These are phyloP conservation scores for Plecotus auritus DNA, from an alignment of 2,113 vertebrate species.

Conservation along the genomic window DNA sequence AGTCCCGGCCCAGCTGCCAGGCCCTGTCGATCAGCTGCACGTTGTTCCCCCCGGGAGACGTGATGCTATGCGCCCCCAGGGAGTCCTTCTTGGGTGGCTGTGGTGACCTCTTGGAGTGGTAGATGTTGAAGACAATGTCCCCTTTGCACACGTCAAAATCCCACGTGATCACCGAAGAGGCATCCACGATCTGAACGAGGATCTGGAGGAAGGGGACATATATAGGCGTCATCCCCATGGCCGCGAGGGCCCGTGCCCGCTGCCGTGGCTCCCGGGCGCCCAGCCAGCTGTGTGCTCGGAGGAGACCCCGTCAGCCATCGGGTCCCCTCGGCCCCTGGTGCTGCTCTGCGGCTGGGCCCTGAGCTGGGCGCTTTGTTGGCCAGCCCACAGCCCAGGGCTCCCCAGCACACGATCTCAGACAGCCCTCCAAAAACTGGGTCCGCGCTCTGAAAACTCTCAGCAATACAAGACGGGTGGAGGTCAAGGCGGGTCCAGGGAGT, in stretches of 20 bases:
- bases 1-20: slow-evolving; percentile 94
- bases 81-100: slow-evolving; percentile 90
- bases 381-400: accelerated
- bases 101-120: slow-evolving; percentile 90
- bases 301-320: accelerated
- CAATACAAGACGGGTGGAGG: accelerated
- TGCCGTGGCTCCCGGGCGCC: no score
- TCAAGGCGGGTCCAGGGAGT: accelerated
- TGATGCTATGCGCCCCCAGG: slow-evolving; percentile 86
- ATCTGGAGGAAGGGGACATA: slow-evolving; percentile 79
- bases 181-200: slow-evolving; percentile 92
- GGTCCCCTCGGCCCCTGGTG: accelerated
- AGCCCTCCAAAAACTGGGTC: accelerated
- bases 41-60: slow-evolving; percentile 87
- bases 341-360: accelerated
- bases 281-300: no score
- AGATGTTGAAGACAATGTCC: slow-evolving; percentile 94
- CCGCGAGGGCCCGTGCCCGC: not conserved
- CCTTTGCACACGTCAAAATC: slow-evolving; percentile 98
- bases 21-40: slow-evolving; percentile 90
- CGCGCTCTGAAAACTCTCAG: not conserved
- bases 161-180: slow-evolving; percentile 96
- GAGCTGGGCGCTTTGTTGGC: accelerated
- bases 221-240: accelerated
- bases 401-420: accelerated